phyloP scores from a whole-genome alignment of 2,797 vertebrate genomes.

The Centroberyx gerrardi region DNA sequence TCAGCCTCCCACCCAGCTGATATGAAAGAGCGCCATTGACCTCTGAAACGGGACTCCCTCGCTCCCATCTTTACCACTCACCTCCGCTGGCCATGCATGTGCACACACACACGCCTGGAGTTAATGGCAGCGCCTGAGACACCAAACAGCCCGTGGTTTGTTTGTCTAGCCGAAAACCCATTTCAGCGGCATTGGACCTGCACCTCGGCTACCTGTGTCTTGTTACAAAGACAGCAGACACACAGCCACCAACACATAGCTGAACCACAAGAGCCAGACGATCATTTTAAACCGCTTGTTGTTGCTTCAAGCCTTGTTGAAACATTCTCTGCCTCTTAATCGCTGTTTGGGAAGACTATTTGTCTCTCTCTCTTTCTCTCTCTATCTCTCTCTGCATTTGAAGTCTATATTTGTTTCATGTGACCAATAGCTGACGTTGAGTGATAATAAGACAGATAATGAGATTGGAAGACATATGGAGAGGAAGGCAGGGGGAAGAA shows the following conservation, averaged over 20 bases:
- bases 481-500: not conserved
- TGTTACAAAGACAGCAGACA: conserved; percentile 42
- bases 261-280: conserved; percentile 16
- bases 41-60: conserved; percentile 44
- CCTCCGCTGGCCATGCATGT: conserved; percentile 10
- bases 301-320: not conserved
- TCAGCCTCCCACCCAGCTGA: conserved; percentile 60
- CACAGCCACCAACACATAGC: not conserved
- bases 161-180: conserved; percentile 39
- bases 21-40: conserved; percentile 77
- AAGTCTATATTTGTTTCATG: not conserved
- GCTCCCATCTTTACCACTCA: conserved; percentile 39
- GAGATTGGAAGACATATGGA: conserved; percentile 25
- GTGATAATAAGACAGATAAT: conserved; percentile 8
- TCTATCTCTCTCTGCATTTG: not conserved
- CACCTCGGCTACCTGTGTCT: not conserved
- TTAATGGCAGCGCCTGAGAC: conserved; percentile 17
- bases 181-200: conserved; percentile 4
- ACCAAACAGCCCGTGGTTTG: conserved; percentile 17
- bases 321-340: not conserved
- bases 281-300: conserved; percentile 9
- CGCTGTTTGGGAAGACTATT: not conserved
- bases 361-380: not conserved
- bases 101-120: conserved; percentile 5
- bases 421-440: not conserved